Evolutionary conservation across 2,113 vertebrate species (phyloP), one percentile per base, ranked within the genome.

Genomic region (Thryonomys swinderianus): DNA sequence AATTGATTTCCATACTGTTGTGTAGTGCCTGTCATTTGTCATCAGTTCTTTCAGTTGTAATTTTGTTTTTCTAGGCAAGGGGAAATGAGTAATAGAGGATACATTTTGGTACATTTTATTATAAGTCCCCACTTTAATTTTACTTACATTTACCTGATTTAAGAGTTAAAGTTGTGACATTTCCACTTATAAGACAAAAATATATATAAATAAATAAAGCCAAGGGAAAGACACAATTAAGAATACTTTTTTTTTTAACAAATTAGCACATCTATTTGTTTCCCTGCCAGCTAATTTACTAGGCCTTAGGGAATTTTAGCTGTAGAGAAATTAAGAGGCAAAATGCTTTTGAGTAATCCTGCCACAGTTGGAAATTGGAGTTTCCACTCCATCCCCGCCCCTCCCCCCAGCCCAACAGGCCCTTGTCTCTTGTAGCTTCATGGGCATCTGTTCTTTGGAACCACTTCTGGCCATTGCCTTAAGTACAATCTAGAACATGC

Each of bases 41-140:
- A 83, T 87, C 74, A 80, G 14, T 92, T 76, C 53, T 37, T 94
- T 84, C 55, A 57, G 27, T 83, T 95, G n/a, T 51, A 92, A 76
- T 69, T 97, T 64, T 55, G 61, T 42, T 42, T n/a, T 76, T 66
- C n/a, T 61, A 89, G 34, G 20, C 30, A 93, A 55, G 16, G 42
- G 17, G n/a, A 89, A 45, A 79, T 64, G 32, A 84, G n/a, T 71
- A 71, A 78, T 20, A 55, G 40, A 66, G 45, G 23, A 73, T 51
- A 53, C 4, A 66, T 61, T 37, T 81, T 27, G 53, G 45, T 6
- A n/a, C 85, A 85, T 57, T 94, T 95, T 37, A 34, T 89, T 59
- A 69, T 34, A 34, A 69, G n/a, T 55, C 32, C 1, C 13, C 64
- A 40, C 3, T 89, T 87, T n/a, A 51, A 20, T 42, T 82, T 80